Evolutionary conservation across 2,888 invertebrate genomes (phyloP), one percentile per base, ranked within the genome.

Genomic region (Metacarcinus magister): DNA sequence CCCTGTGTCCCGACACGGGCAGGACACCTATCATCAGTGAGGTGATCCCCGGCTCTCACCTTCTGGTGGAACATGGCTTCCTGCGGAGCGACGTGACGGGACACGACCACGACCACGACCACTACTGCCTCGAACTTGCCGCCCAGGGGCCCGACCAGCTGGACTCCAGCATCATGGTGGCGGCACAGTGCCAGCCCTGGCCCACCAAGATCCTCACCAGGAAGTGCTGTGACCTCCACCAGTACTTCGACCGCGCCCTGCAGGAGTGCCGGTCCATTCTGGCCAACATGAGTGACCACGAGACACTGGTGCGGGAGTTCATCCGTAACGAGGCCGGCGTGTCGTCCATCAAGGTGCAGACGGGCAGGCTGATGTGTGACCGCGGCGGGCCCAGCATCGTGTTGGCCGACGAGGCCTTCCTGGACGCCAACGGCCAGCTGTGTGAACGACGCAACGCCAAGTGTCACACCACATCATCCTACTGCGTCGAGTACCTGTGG

Each of bases 401-500:
- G 10, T 48, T 32, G 4, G 89, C 94, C 8, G 94, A 94, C n/a
- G 39, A 95, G 7, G 94, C 95, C 32, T 96, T 95, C 48, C 89
- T 96, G 46, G 95, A 95, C 89, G 46, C 43, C 32, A 46, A 46
- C 19, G 93, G 95, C 75, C 95, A 96, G 19, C 95, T 96, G n/a
- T 96, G 96, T 43, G 95, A 95, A 44, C 67, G 46, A 13, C 60
- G 48, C 46, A 94, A 67, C 39, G 94, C 92, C 48, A 75, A 91
- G 43, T 96, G 96, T 48, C 94, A 96, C 60, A 94, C 95, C n/a
- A 90, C 92, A 23, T 43, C 94, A 23, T 94, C 91, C 32, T 96
- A 96, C 94, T 96, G 96, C 75, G 48, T 96, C 7, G 96, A 96
- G 60, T 91, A 96, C 67, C 46, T 96, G 19, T 75, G 90, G 91